phyloP scores from a whole-genome alignment of 2,888 invertebrate genomes.

The Cataglyphis rosenhaueri region DNA sequence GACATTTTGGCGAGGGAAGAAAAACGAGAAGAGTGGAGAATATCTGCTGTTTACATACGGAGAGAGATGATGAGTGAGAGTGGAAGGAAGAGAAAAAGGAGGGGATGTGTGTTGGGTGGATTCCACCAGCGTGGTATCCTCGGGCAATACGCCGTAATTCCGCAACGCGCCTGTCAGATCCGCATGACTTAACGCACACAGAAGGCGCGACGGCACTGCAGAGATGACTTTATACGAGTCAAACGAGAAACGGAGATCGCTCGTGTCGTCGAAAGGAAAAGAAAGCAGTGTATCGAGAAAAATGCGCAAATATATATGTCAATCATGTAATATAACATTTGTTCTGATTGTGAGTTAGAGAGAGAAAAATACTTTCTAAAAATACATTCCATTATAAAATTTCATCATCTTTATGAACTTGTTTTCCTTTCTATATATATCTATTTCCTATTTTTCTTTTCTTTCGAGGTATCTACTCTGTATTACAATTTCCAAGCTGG shows the following conservation, averaged over 20 bases:
- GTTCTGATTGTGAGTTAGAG: background rate
- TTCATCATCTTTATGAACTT: background rate
- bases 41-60: constrained; percentile 55
- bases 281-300: constrained; percentile 4
- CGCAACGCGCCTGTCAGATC: constrained; percentile 48
- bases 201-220: constrained; percentile 26
- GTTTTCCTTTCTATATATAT: background rate
- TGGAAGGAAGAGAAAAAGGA: background rate
- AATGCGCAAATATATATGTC: background rate
- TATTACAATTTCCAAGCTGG: background rate
- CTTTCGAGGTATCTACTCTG: background rate
- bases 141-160: constrained; percentile 56
- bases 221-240: constrained; percentile 34
- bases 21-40: constrained; percentile 58
- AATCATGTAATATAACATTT: background rate
- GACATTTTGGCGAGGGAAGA: constrained; percentile 58
- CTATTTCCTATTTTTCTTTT: background rate
- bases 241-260: constrained; percentile 25
- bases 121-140: constrained; percentile 26
- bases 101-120: constrained; percentile 15
- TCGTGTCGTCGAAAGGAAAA: background rate
- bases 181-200: constrained; percentile 48
- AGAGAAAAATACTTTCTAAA: background rate
- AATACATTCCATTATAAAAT: background rate
- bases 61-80: background rate